Conservation (phyloP, 2,113 vertebrate genomes). For the Epinephelus moara region DNA sequence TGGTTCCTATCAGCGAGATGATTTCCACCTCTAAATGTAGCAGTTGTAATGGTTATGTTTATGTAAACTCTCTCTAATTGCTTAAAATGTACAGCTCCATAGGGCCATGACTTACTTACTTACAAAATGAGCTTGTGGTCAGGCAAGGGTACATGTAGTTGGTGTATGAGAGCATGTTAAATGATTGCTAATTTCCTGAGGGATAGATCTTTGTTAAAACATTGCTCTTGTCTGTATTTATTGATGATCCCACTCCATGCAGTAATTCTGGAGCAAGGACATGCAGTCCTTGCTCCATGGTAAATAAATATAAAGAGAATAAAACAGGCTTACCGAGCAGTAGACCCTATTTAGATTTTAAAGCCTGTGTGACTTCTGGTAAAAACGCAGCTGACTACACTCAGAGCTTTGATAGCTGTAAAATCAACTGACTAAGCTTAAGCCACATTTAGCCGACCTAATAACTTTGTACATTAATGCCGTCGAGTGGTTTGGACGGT, state of each 20-base stretch:
- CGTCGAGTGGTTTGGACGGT: neutral
- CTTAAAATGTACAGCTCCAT: neutral
- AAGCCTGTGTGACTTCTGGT: neutral
- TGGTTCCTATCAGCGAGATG: neutral
- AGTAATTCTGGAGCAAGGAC: neutral
- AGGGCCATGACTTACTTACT: neutral
- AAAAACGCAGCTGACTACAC: neutral
- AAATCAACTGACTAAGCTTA: conserved; percentile 6
- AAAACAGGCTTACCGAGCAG: neutral
- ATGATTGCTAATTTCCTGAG: neutral
- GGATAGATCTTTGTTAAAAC: neutral
- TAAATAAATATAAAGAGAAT: neutral
- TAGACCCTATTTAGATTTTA: neutral
- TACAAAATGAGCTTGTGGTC: neutral
- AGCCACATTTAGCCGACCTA: conserved; percentile 3
- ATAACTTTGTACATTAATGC: neutral
- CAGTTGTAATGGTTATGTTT: neutral
- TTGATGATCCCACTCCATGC: neutral
- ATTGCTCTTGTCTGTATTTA: neutral
- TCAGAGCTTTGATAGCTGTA: neutral
- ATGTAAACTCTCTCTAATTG: neutral
- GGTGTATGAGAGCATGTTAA: neutral
- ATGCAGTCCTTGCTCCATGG: neutral
- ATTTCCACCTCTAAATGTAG: neutral
- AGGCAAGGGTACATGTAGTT: neutral